phyloP scores from a whole-genome alignment of 2,797 vertebrate species.

The Falco cherrug region DNA sequence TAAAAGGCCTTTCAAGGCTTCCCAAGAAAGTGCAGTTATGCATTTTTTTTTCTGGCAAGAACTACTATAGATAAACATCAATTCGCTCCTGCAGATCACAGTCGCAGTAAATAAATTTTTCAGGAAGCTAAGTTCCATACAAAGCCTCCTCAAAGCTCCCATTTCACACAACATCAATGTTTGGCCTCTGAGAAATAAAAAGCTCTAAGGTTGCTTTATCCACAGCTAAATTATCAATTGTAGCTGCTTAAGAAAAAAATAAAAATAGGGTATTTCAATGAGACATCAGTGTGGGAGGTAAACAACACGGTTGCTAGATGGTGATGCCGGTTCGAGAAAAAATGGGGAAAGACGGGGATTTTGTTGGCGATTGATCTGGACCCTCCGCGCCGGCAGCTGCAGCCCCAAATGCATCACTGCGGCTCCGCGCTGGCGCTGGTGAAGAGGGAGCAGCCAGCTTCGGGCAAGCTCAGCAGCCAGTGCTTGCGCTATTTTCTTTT shows the following conservation, averaged over 20 bases:
- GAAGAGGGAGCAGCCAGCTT: neutral
- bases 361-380: neutral
- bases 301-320: neutral
- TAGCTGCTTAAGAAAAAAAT: conserved; percentile 12
- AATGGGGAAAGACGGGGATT: neutral
- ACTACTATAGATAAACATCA: conserved; percentile 78
- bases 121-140: conserved; percentile 74
- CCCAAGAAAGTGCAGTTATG: conserved; percentile 70
- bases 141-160: conserved; percentile 76
- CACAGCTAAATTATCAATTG: conserved; percentile 73
- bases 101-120: conserved; percentile 80
- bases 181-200: conserved; percentile 74
- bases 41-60: conserved; percentile 64
- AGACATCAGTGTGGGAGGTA: neutral
- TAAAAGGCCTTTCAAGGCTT: conserved; percentile 73
- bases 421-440: accelerated
- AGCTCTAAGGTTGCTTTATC: conserved; percentile 64
- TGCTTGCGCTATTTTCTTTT: neutral
- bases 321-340: neutral
- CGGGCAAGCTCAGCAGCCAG: conserved; percentile 19
- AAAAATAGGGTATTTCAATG: neutral
- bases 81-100: conserved; percentile 74
- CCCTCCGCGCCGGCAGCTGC: neutral
- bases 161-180: conserved; percentile 76
- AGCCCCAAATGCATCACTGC: accelerated